Evolutionary conservation across 1,140 invertebrate genomes (phyloP), one percentile per base, ranked within the genome.

Genomic region (Tetragonula clypearis): DNA sequence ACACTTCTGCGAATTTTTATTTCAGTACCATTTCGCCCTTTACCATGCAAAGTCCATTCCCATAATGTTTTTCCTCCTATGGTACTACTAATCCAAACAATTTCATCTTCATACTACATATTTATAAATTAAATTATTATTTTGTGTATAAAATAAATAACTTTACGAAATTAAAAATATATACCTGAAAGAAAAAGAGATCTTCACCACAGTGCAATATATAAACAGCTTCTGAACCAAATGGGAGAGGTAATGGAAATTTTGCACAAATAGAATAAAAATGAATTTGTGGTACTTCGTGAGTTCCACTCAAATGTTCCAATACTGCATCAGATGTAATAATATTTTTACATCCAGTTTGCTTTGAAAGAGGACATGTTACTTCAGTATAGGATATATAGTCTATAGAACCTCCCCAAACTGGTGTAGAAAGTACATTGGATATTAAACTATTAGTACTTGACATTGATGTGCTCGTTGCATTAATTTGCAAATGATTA

Each of bases 151-250:
- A 69, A 69, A n/a, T 12, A 74, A 68, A 58, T 19, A 19, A 80
- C 8, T 60, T 75, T 49, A 69, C 68, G 0, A 58, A 78, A 56
- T 62, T 65, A 49, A 56, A 73, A 68, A 60, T 72, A 79, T 75
- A 66, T 85, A 95, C 94, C 91, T 94, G 92, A 8, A 95, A 85
- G 55, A 95, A 92, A 81, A 94, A 95, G 23, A 93, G 77, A 23
- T 94, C 92, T 41, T 88, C 92, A 4, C 84, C 86, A 56, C 86
- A 83, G 60, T 94, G 94, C 6, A 95, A 66, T 76, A 94, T 68
- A 55, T 93, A 94, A 87, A 92, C 74, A 53, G 91, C 89, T 21
- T 94, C 77, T 0, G 69, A 17, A 60, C 85, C 89, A 79, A 94
- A 94, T 3, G 92, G 93, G 53, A 93, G 71, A 15, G 94, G 93